These are phyloP conservation scores for Tanytarsus gracilentus DNA, from an alignment of 2,888 invertebrate genomes.

Conservation along the genomic window DNA sequence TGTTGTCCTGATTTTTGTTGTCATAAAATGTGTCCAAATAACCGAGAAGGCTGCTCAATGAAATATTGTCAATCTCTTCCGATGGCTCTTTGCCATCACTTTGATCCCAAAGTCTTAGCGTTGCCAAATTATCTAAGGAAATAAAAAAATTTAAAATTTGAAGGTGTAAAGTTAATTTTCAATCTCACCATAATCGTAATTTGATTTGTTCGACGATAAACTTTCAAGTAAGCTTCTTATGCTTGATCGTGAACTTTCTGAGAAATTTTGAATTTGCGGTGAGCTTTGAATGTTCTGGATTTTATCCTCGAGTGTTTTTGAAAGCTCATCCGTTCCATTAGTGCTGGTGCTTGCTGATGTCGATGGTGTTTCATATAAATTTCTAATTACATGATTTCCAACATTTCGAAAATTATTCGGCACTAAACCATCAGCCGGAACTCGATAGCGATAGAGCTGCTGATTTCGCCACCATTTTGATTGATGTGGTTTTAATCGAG, in stretches of 20 bases:
- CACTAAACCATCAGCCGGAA: neutral
- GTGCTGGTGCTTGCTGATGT: neutral
- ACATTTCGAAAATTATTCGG: neutral
- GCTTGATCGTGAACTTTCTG: slow-evolving; percentile 19
- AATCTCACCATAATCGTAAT: neutral
- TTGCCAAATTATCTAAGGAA: neutral
- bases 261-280: neutral
- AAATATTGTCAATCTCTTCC: slow-evolving; percentile 70
- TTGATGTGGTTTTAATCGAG: slow-evolving; percentile 20
- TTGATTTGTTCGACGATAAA: slow-evolving; percentile 3
- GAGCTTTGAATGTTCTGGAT: neutral
- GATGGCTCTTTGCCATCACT: neutral
- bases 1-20: slow-evolving; percentile 31
- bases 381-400: neutral
- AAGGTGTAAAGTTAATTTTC: neutral
- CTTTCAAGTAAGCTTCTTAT: slow-evolving; percentile 18
- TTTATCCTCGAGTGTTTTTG: slow-evolving; percentile 28
- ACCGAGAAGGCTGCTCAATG: slow-evolving; percentile 73
- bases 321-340: slow-evolving; percentile 3
- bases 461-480: slow-evolving; percentile 4
- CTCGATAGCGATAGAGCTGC: neutral
- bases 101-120: slow-evolving; percentile 2
- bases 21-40: slow-evolving; percentile 58
- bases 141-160: neutral
- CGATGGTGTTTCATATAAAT: slow-evolving; percentile 24